phyloP scores from a whole-genome alignment of 2,797 vertebrate genomes.

The Oreochromis grahami region DNA sequence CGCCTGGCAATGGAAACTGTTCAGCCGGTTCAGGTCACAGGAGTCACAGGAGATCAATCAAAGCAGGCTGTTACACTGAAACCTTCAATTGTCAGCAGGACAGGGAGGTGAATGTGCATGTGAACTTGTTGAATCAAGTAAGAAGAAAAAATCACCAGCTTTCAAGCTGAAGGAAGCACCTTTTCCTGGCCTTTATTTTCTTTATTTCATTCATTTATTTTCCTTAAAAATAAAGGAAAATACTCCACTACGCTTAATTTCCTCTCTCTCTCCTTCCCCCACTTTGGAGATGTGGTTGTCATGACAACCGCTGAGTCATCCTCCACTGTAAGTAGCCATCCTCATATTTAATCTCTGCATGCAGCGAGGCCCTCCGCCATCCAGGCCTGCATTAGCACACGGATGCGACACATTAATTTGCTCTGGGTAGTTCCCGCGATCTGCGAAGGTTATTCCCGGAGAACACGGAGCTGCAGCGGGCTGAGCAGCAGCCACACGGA shows the following conservation, averaged over 20 bases:
- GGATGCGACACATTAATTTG: background rate
- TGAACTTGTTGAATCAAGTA: constrained; percentile 27
- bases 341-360: constrained; percentile 39
- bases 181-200: background rate
- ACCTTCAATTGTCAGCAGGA: constrained; percentile 38
- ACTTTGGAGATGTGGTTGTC: constrained; percentile 65
- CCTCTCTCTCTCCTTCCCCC: background rate
- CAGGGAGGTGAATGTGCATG: constrained; percentile 25
- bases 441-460: background rate
- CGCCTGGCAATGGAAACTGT: constrained; percentile 67
- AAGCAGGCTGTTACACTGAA: constrained; percentile 58
- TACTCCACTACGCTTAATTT: background rate
- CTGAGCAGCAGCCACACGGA: constrained; percentile 53
- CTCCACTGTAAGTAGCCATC: constrained; percentile 11
- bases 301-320: constrained; percentile 79
- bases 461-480: background rate
- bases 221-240: background rate
- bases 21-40: constrained; percentile 65
- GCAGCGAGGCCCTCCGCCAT: constrained; percentile 22
- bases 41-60: constrained; percentile 76
- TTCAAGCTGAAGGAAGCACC: background rate
- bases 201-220: background rate
- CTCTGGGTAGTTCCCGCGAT: background rate
- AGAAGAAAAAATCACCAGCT: background rate
- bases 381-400: constrained; percentile 22